A percentile compares a stretch with the other conserved stretches of the same genome.
phyloP scores from a whole-genome alignment of 1,140 invertebrate species.

The Monomorium pharaonis region DNA sequence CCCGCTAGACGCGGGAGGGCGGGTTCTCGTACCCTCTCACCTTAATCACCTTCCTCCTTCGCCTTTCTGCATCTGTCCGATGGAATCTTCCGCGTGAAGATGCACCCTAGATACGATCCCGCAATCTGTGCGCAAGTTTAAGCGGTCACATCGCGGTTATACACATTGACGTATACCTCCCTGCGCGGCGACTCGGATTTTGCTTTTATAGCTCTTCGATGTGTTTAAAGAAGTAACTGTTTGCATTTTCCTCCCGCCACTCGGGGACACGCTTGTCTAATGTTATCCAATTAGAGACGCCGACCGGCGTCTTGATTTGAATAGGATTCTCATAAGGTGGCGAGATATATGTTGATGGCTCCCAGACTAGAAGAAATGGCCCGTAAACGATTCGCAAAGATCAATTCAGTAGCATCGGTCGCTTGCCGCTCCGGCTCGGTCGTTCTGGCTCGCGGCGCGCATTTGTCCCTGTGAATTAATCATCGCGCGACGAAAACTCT shows the following conservation, averaged over 20 bases:
- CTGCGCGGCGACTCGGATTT: too few relatives aligned
- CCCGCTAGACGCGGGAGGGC: background rate
- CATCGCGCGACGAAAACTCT: constrained; percentile 37
- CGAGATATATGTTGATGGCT: constrained; percentile 74
- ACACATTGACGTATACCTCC: background rate
- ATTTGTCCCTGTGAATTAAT: constrained; percentile 48
- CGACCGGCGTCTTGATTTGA: constrained; percentile 67
- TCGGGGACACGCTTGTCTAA: constrained; percentile 45
- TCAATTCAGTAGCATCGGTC: constrained; percentile 56
- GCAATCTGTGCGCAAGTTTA: background rate
- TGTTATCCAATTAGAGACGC: constrained; percentile 67
- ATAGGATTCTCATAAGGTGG: constrained; percentile 71
- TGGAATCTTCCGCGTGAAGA: constrained; percentile 30
- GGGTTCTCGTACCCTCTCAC: constrained; percentile 24
- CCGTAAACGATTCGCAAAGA: constrained; percentile 72
- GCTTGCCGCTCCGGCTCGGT: background rate
- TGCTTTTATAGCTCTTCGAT: background rate
- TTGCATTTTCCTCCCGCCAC: background rate
- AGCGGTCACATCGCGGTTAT: too few relatives aligned
- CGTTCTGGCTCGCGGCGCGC: constrained; percentile 8
- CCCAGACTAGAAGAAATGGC: constrained; percentile 72
- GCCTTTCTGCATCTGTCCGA: constrained; percentile 55
- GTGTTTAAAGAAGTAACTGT: background rate
- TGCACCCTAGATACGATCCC: background rate
- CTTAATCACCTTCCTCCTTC: constrained; percentile 48